A percentile compares a stretch with the other conserved stretches of the same genome.
Conservation (phyloP, 2,113 vertebrate species). For the Rhinopomastus cyanomelas region DNA sequence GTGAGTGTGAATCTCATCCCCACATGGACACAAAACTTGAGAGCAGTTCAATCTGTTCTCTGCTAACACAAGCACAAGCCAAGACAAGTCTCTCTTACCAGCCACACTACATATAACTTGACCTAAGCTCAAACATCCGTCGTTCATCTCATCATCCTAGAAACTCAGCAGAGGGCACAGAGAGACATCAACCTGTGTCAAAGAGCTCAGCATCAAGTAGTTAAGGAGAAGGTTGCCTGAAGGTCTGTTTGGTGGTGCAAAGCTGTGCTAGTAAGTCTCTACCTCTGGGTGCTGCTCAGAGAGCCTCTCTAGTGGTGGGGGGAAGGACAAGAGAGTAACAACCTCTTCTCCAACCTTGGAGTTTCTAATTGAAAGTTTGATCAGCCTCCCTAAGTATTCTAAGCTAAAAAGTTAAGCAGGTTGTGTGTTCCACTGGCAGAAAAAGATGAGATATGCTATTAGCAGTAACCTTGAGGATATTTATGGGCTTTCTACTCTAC, state of each 20-base stretch:
- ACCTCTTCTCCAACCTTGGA: background rate
- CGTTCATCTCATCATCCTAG: background rate
- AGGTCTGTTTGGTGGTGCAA: background rate
- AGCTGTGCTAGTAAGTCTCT: background rate
- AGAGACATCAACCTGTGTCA: background rate
- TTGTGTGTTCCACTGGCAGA: background rate
- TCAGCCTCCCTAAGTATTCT: background rate
- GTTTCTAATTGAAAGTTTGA: background rate
- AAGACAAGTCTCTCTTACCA: background rate
- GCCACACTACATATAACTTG: background rate
- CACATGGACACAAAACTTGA: background rate
- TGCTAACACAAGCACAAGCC: background rate
- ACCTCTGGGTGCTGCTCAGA: background rate
- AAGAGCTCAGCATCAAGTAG: background rate
- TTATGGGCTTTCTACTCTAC: conserved; percentile 3
- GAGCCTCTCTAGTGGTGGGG: background rate
- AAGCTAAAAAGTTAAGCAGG: background rate
- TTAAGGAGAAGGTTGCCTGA: background rate
- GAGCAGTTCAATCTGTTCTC: background rate
- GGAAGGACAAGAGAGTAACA: background rate
- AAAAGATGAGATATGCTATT: background rate
- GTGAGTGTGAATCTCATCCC: background rate
- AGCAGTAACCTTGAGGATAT: background rate
- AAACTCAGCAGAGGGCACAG: background rate
- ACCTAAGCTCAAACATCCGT: background rate